Percentiles rank a stretch among this genome's conserved stretches.
Evolutionary conservation across 2,113 vertebrate genomes (phyloP).

Genomic region (Phalacrocorax carbo): DNA sequence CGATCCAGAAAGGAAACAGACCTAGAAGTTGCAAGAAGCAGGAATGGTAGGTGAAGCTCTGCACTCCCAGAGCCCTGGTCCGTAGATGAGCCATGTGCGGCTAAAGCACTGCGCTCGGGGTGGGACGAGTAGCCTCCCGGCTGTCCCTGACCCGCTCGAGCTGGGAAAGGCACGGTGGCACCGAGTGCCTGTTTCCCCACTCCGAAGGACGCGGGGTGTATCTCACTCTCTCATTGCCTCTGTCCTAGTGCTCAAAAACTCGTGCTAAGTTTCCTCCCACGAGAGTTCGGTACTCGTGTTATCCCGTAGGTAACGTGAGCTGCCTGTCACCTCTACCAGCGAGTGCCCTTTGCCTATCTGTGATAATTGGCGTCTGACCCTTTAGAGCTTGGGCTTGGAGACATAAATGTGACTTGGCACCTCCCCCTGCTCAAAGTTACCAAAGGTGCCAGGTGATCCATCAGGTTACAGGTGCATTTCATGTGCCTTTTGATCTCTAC

Average conservation of each 20-base stretch:
- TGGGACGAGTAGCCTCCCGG: neutral
- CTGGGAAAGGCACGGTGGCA: neutral
- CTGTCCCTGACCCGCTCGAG: neutral
- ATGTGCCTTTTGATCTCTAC: neutral
- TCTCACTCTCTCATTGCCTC: neutral
- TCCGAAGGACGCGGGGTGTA: fast-evolving
- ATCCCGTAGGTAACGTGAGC: neutral
- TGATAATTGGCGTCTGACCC: neutral
- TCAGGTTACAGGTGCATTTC: neutral
- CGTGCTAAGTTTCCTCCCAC: neutral
- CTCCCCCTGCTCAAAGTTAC: neutral
- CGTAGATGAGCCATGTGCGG: neutral
- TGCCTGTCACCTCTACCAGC: neutral
- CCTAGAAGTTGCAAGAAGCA: neutral
- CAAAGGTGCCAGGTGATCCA: neutral
- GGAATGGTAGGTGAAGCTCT: too few relatives aligned
- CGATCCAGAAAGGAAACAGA: neutral
- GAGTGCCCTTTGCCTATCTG: neutral
- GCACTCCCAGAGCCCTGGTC: neutral
- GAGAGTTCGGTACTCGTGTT: neutral
- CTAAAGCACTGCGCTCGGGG: neutral
- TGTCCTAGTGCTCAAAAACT: neutral
- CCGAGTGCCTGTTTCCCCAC: fast-evolving
- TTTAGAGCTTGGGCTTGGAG: neutral
- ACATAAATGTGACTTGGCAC: neutral